A percentile compares a stretch with the other conserved stretches of the same genome.
Conservation (phyloP, 2,113 vertebrate genomes). For the Myrmophylax atrothorax region DNA sequence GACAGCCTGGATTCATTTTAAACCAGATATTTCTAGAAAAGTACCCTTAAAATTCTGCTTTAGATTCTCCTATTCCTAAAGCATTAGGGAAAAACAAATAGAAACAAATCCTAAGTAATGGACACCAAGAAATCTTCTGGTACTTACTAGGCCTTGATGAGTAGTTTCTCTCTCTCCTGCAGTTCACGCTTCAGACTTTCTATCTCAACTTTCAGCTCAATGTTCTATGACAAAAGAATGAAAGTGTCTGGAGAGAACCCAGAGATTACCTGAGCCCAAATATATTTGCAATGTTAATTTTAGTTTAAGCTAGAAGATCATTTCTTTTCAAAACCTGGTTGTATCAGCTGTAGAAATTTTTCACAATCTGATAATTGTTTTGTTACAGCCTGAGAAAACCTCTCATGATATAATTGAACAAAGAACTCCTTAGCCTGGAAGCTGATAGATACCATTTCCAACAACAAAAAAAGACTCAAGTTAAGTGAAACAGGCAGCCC, state of each 20-base stretch:
- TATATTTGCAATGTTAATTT: neutral
- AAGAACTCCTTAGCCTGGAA: neutral
- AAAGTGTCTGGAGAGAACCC: neutral
- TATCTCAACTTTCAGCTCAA: conserved; percentile 95
- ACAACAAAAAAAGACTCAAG: neutral
- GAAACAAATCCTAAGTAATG: neutral
- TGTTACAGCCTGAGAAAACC: neutral
- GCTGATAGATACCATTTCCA: neutral
- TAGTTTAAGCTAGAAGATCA: neutral
- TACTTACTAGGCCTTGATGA: conserved; percentile 96
- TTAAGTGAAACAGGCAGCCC: neutral
- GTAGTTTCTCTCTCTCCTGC: conserved; percentile 90
- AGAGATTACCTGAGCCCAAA: neutral
- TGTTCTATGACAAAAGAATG: conserved; percentile 81
- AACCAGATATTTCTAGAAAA: neutral
- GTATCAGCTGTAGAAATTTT: neutral
- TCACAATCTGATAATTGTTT: neutral
- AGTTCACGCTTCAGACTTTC: conserved; percentile 94
- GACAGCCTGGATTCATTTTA: neutral
- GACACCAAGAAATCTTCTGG: neutral
- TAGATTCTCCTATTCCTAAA: neutral
- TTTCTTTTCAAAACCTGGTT: neutral
- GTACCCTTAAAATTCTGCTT: neutral
- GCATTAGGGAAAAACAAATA: neutral
- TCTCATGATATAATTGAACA: neutral